Evolutionary conservation across 2,113 vertebrate species (phyloP).

Genomic region (Plecturocebus donacophilus): DNA sequence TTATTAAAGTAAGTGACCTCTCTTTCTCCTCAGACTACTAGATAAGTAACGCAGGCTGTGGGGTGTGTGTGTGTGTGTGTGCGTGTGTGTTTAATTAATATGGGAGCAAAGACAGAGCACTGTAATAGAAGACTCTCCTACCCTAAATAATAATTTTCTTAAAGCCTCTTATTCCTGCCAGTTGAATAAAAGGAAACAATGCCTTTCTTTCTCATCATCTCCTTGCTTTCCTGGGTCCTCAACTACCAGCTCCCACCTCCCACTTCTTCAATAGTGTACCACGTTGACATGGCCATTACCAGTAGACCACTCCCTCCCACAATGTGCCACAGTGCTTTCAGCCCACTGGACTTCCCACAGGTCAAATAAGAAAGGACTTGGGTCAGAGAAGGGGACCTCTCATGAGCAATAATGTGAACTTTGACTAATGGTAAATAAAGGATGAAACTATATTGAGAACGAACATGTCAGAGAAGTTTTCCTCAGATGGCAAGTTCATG

Average conservation of each 20-base stretch:
- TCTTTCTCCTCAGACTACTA: background rate
- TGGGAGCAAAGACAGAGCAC: background rate
- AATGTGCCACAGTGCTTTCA: background rate
- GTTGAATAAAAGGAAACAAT: background rate
- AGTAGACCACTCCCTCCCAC: background rate
- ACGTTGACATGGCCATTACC: fast-evolving
- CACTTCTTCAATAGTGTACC: background rate
- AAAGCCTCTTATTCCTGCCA: background rate
- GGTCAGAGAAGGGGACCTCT: background rate
- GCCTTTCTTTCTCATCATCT: background rate
- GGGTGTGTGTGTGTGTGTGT: background rate
- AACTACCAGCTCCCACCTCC: background rate
- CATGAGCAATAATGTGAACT: background rate
- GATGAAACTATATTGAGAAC: background rate
- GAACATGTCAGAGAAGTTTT: background rate
- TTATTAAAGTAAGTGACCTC: background rate
- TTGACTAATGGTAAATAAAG: background rate
- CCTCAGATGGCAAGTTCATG: background rate
- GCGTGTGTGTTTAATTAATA: background rate
- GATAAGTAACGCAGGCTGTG: background rate
- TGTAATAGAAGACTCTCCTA: background rate
- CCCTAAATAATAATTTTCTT: slow-evolving; percentile 39
- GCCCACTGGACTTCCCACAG: background rate
- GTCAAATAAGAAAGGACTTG: background rate
- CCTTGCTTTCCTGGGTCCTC: background rate